phyloP scores from a whole-genome alignment of 2,113 vertebrate genomes.

The Pholis gunnellus region DNA sequence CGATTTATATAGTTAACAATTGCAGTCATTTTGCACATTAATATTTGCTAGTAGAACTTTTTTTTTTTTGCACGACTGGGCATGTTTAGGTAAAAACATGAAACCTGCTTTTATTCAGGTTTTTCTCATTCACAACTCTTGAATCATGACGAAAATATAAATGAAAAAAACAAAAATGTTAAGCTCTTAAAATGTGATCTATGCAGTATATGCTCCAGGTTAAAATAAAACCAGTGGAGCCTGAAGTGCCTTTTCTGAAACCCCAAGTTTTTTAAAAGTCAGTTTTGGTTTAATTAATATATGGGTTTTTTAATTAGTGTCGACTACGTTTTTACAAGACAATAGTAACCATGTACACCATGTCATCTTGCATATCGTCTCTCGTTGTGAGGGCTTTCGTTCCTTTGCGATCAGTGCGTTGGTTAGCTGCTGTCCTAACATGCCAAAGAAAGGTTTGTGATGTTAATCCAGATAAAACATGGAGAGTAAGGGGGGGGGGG shows the following conservation, averaged over 20 bases:
- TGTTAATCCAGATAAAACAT: constrained; percentile 45
- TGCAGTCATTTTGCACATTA: not conserved
- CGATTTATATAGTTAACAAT: not conserved
- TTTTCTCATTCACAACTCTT: not conserved
- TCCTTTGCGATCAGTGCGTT: constrained; percentile 1
- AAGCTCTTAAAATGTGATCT: not conserved
- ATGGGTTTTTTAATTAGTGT: not conserved
- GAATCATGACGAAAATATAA: not conserved
- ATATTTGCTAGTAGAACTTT: not conserved
- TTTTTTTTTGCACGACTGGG: not conserved
- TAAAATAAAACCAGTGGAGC: not conserved
- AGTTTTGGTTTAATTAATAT: not conserved
- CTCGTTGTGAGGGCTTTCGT: not conserved
- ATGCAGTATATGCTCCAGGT: not conserved
- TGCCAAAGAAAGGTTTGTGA: constrained; percentile 18
- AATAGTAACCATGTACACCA: not conserved
- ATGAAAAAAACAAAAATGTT: not conserved
- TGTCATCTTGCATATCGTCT: not conserved
- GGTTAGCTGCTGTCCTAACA: constrained; percentile 16
- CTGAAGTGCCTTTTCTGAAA: not conserved
- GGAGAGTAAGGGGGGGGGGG: not conserved
- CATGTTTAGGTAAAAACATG: not conserved
- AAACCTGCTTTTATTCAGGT: not conserved
- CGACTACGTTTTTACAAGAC: not conserved
- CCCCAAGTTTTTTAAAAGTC: not conserved